Base-by-base conservation (phyloP, 2,797 vertebrate genomes). In the Naso thynnoides region DNA sequence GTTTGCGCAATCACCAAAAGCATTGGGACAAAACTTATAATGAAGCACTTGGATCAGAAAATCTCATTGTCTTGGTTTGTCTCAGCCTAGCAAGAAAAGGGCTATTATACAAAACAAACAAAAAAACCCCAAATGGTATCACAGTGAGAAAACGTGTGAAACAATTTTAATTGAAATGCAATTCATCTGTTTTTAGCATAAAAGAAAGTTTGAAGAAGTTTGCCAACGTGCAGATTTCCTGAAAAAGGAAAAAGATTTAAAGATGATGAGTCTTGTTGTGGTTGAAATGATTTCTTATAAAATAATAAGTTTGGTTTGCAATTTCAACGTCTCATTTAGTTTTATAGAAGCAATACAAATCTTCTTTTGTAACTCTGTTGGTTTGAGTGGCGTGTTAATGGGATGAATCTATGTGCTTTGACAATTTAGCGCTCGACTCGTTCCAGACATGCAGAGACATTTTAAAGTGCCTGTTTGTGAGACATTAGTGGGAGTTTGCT, bases 1-100 rank as follows among this genome's bases (percentile, higher is more conserved):
- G 61, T 79, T 84, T 74, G 52, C 39, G 24, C 39, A 36, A 72
- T 86, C 76, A 85, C 74, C 66, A 78, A 89, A 87, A 84, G 79
- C 73, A 79, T 73, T 78, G 81, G 60, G 67, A 83, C 81, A 42
- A 75, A 79, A 80, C 60, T 75, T 83, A 47, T 80, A 82, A 88
- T 92, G 88, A 91, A 95, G 94, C 94, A 95, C 94, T 95, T 95
- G 86, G 81, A 88, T 88, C 68, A 64, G 23, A 88, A 71, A 85
- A 85, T 88, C 62, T 70, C 15, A 8, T 33, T 60, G 42, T 78
- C 60, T 78, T 78, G 76, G 72, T 79, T 86, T 71, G 60, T 81
- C 52, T 73, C 19, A 47, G 24, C 75, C 58, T 65, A 47, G 24
- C 29, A 73, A 45, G n/a, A 50, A 50, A 60, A 81, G 5, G 15